These are phyloP conservation scores for Drosophila grimshawi DNA, from an alignment of 1,140 invertebrate genomes.

Conservation along the genomic window DNA sequence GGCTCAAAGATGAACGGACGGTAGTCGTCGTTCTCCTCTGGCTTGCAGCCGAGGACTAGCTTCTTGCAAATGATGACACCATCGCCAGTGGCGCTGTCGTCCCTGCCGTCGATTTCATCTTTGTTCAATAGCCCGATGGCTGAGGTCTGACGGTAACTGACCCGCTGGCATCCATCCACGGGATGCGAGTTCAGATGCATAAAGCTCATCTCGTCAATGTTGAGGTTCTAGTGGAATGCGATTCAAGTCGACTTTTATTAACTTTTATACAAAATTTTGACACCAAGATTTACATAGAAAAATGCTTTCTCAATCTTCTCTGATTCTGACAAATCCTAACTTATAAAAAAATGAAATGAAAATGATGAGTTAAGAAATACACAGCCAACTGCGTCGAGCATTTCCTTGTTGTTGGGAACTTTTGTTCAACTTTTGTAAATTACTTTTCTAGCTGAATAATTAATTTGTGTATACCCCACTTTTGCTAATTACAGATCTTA, in stretches of 20 bases:
- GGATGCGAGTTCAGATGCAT: conserved; percentile 31
- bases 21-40: conserved; percentile 52
- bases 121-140: not conserved
- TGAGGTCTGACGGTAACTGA: conserved; percentile 50
- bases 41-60: conserved; percentile 53
- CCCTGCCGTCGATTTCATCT: not conserved
- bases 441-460: not conserved
- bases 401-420: too few species aligned
- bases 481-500: conserved; percentile 27
- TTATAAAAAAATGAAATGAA: not conserved
- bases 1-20: conserved; percentile 56
- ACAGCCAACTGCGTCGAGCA: not conserved
- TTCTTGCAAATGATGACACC: conserved; percentile 50
- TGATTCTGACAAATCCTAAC: not conserved
- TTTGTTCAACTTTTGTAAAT: too few species aligned
- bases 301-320: not conserved
- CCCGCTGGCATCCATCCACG: conserved; percentile 48
- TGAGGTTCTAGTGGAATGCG: not conserved
- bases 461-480: not conserved
- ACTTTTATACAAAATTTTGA: not conserved
- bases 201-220: conserved; percentile 35
- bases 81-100: not conserved
- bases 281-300: not conserved
- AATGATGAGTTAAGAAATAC: not conserved
- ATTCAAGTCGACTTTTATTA: too few species aligned